Conservation (phyloP, 2,888 invertebrate genomes). For the Sipunculus nudus region DNA sequence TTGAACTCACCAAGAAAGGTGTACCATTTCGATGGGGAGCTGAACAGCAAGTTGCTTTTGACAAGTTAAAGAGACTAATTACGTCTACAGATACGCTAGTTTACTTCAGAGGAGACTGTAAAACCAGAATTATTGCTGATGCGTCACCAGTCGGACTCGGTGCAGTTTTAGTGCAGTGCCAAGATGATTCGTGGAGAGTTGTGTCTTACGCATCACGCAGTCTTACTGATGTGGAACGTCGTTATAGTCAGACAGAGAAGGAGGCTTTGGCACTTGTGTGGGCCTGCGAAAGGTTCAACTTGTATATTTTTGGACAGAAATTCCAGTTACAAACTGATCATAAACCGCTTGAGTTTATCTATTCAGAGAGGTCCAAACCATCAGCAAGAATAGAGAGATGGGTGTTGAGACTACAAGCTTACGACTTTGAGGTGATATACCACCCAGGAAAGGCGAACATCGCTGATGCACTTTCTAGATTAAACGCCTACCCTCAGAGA, state of each 20-base stretch:
- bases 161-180: slow-evolving; percentile 27
- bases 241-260: slow-evolving; percentile 37
- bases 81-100: not conserved
- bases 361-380: slow-evolving; percentile 33
- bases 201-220: slow-evolving; percentile 29
- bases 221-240: slow-evolving; percentile 25
- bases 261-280: slow-evolving; percentile 34
- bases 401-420: slow-evolving; percentile 38
- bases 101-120: not conserved
- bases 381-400: slow-evolving; percentile 43
- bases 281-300: slow-evolving; percentile 29
- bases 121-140: slow-evolving; percentile 23
- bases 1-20: not conserved
- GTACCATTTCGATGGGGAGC: not conserved
- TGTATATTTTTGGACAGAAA: slow-evolving; percentile 25
- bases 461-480: slow-evolving; percentile 4
- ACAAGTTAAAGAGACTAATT: slow-evolving; percentile 6
- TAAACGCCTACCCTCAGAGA: too few relatives aligned
- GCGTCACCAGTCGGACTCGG: slow-evolving; percentile 32
- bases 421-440: slow-evolving; percentile 29
- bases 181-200: slow-evolving; percentile 20
- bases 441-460: slow-evolving; percentile 36
- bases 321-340: slow-evolving; percentile 35
- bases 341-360: slow-evolving; percentile 23
- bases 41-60: not conserved